These are phyloP conservation scores for Stenolophus ochropezus DNA, from an alignment of 2,888 invertebrate species.

Conservation along the genomic window DNA sequence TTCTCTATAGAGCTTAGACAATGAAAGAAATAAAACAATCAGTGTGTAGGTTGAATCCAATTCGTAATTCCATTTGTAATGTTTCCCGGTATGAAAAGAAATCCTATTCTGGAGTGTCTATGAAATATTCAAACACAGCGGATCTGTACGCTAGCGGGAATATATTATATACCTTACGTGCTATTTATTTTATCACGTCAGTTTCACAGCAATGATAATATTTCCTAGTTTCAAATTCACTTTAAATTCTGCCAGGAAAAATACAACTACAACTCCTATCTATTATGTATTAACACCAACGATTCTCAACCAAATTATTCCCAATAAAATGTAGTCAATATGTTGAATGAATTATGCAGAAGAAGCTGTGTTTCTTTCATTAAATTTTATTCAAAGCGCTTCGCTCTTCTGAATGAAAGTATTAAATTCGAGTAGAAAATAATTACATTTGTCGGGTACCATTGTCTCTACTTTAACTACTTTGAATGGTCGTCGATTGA, in stretches of 20 bases:
- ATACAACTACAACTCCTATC: neutral
- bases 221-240: slow-evolving; percentile 33
- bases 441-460: slow-evolving; percentile 19
- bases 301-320: neutral
- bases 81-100: slow-evolving; percentile 27
- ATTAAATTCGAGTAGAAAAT: slow-evolving; percentile 21
- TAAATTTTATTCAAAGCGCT: neutral
- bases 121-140: slow-evolving; percentile 37
- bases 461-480: slow-evolving; percentile 17
- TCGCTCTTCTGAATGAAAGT: neutral
- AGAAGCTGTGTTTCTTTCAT: neutral
- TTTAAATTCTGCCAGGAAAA: slow-evolving; percentile 10
- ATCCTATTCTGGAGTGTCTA: slow-evolving; percentile 16
- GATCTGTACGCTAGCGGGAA: slow-evolving; percentile 3
- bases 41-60: neutral
- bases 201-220: slow-evolving; percentile 35
- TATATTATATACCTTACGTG: slow-evolving; percentile 41
- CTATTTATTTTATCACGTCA: slow-evolving; percentile 35
- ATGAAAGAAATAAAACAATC: neutral
- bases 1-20: too few species aligned
- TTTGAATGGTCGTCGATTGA: slow-evolving; percentile 19
- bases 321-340: neutral
- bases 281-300: neutral
- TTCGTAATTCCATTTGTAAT: slow-evolving; percentile 32
- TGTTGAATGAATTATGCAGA: neutral